Conservation (phyloP, 2,113 vertebrate species). For the Pogonocichla stellata region DNA sequence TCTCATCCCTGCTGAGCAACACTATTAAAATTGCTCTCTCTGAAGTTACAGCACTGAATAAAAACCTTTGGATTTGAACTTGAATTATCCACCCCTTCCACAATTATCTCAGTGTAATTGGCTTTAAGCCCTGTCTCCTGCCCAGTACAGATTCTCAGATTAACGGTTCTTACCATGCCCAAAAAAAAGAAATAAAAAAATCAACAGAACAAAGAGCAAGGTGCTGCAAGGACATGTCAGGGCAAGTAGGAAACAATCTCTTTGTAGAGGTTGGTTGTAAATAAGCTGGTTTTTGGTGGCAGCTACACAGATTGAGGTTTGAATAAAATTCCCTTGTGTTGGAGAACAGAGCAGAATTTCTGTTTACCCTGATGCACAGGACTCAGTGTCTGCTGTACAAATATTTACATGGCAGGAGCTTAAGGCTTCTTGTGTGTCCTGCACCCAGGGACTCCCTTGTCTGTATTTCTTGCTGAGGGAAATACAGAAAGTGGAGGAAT, state of each 20-base stretch:
- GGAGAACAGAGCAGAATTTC: background rate
- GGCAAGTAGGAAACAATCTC: slow-evolving; percentile 5
- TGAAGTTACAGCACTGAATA: background rate
- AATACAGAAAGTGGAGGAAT: background rate
- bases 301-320: background rate
- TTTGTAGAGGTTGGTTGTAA: background rate
- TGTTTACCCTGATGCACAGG: slow-evolving; percentile 31
- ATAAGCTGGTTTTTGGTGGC: slow-evolving; percentile 8
- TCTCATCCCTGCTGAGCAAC: background rate
- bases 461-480: background rate
- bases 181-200: background rate
- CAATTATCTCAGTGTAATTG: background rate
- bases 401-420: slow-evolving; percentile 55
- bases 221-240: background rate
- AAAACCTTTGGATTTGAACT: background rate
- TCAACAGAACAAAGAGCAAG: background rate
- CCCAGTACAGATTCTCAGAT: background rate
- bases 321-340: background rate
- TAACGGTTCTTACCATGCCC: background rate
- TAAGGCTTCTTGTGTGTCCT: slow-evolving; percentile 60
- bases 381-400: slow-evolving; percentile 29
- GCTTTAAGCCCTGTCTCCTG: background rate
- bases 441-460: background rate
- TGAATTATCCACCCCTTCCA: background rate
- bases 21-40: background rate